These are phyloP conservation scores for Bubo blakistoni DNA, from an alignment of 2,113 vertebrate species.

Conservation along the genomic window DNA sequence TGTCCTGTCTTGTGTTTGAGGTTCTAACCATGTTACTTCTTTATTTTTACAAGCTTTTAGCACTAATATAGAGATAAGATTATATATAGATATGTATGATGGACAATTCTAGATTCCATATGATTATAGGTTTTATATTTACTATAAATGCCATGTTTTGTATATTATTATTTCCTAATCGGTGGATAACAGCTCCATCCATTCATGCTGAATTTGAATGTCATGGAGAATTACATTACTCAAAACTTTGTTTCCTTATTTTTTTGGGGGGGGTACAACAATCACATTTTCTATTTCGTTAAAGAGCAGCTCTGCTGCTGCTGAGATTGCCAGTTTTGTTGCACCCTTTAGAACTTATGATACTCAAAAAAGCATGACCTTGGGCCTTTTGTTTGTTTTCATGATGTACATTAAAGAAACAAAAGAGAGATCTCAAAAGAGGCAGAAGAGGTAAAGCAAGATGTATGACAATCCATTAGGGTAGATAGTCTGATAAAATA, in stretches of 20 bases:
- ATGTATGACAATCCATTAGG: neutral
- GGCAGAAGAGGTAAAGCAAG: neutral
- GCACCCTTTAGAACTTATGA: neutral
- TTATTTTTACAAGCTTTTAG: neutral
- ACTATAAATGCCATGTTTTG: neutral
- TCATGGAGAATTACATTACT: neutral
- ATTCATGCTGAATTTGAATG: neutral
- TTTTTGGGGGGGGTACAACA: neutral
- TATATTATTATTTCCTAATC: neutral
- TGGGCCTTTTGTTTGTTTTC: neutral
- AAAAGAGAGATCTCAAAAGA: neutral
- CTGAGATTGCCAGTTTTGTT: neutral
- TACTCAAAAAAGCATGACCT: neutral
- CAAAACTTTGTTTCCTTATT: neutral
- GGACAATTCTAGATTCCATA: neutral
- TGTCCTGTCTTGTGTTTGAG: neutral
- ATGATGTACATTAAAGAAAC: neutral
- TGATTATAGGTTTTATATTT: neutral
- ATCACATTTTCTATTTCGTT: neutral
- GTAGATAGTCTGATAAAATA: neutral
- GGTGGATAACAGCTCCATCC: neutral
- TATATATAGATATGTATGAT: no score
- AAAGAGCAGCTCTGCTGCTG: neutral
- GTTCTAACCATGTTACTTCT: neutral
- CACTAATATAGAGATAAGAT: neutral